Evolutionary conservation across 1,140 invertebrate species (phyloP).

Genomic region (Bombus superbus): DNA sequence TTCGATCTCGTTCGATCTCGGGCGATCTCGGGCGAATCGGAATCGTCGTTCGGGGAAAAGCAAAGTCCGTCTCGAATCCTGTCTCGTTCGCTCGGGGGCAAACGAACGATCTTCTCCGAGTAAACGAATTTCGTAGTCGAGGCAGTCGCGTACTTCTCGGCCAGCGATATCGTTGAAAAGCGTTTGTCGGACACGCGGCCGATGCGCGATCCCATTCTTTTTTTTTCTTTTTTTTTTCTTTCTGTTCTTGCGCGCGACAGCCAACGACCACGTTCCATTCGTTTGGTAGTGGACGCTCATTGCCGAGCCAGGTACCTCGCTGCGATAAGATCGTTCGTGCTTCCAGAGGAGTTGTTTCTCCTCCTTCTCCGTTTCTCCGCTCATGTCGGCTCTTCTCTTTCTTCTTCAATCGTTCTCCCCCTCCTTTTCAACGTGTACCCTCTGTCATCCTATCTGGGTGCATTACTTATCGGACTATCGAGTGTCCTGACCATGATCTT

Average conservation of each 20-base stretch:
- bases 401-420: background rate
- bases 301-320: constrained; percentile 63
- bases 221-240: background rate
- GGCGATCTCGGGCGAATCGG: background rate
- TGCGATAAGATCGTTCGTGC: constrained; percentile 67
- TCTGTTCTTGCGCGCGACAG: constrained; percentile 32
- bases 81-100: too few relatives aligned
- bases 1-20: background rate
- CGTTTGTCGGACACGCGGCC: constrained; percentile 20
- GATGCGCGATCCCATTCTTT: background rate
- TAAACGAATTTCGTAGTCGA: constrained; percentile 35
- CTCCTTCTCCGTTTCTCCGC: constrained; percentile 17
- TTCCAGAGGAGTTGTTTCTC: constrained; percentile 45
- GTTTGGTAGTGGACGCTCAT: constrained; percentile 59
- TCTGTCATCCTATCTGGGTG: constrained; percentile 74
- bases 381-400: background rate
- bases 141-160: background rate
- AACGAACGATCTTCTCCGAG: background rate
- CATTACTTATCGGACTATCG: constrained; percentile 77
- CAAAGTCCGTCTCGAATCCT: background rate
- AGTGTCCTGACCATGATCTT: constrained; percentile 75
- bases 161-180: constrained; percentile 29
- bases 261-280: constrained; percentile 57
- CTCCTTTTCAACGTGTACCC: constrained; percentile 56
- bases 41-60: background rate